phyloP scores from a whole-genome alignment of 1,140 invertebrate species.

The Akabosia matsudoensis region DNA sequence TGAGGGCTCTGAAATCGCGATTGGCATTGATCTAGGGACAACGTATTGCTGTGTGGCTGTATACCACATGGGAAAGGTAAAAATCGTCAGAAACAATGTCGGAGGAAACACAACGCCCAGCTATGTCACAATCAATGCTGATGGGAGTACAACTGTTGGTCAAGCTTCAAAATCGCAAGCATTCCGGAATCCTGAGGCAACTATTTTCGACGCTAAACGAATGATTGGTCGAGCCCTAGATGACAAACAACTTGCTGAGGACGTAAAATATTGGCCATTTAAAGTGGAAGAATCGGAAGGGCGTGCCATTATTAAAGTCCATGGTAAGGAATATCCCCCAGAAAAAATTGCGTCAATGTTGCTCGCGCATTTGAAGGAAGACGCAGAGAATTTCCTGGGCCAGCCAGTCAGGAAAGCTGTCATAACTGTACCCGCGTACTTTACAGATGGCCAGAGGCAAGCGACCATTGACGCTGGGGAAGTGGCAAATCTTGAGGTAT shows the following conservation, averaged over 20 bases:
- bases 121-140: constrained; percentile 62
- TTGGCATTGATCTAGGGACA: constrained; percentile 95
- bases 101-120: constrained; percentile 21
- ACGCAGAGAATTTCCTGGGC: background rate
- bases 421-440: constrained; percentile 17
- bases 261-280: constrained; percentile 63
- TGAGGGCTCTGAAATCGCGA: constrained; percentile 49
- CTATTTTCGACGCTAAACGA: constrained; percentile 55
- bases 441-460: background rate
- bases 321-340: constrained; percentile 50
- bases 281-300: constrained; percentile 47
- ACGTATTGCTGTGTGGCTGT: constrained; percentile 95
- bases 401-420: background rate
- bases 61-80: constrained; percentile 4
- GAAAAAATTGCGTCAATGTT: constrained; percentile 54
- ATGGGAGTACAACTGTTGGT: constrained; percentile 55
- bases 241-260: constrained; percentile 55
- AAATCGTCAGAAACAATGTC: background rate
- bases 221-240: constrained; percentile 54
- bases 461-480: constrained; percentile 14
- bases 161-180: constrained; percentile 61
- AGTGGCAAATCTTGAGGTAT: background rate
- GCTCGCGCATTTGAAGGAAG: constrained; percentile 36
- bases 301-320: constrained; percentile 51
- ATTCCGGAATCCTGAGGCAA: constrained; percentile 60